Percentiles rank a stretch among this genome's conserved stretches.
Conservation (phyloP, 2,797 vertebrate species). For the Anabacerthia variegaticeps region DNA sequence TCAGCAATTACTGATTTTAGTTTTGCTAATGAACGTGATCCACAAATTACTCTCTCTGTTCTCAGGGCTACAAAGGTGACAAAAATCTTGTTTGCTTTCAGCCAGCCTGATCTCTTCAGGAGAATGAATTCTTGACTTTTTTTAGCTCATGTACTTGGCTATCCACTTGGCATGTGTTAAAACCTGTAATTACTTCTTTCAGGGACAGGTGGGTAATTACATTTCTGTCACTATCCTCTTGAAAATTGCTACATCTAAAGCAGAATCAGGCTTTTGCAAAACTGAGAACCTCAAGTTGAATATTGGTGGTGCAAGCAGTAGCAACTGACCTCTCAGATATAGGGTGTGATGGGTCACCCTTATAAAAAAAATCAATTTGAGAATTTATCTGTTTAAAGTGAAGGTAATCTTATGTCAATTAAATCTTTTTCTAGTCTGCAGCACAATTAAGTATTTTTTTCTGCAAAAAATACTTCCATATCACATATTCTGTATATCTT, state of each 20-base stretch:
- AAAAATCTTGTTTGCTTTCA: constrained; percentile 22
- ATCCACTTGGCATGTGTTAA: neutral
- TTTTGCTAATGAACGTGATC: neutral
- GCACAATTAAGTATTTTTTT: neutral
- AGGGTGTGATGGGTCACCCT: neutral
- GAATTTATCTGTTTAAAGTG: neutral
- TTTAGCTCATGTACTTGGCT: neutral
- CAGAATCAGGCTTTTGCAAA: neutral
- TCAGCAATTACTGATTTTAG: neutral
- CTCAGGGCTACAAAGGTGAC: neutral
- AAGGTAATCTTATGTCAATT: neutral
- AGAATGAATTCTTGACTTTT: constrained; percentile 19
- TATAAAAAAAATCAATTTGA: neutral
- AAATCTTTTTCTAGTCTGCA: neutral
- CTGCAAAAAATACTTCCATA: neutral
- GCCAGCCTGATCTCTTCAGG: neutral
- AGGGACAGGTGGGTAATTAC: neutral
- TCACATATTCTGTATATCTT: neutral
- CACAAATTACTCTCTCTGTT: neutral
- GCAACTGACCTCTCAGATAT: neutral
- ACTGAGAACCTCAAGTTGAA: neutral
- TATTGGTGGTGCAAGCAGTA: neutral
- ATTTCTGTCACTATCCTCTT: neutral
- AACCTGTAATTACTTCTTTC: constrained; percentile 3
- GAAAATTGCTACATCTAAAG: neutral